phyloP scores from a whole-genome alignment of 2,797 vertebrate species.

The Toxotes lorentzi region DNA sequence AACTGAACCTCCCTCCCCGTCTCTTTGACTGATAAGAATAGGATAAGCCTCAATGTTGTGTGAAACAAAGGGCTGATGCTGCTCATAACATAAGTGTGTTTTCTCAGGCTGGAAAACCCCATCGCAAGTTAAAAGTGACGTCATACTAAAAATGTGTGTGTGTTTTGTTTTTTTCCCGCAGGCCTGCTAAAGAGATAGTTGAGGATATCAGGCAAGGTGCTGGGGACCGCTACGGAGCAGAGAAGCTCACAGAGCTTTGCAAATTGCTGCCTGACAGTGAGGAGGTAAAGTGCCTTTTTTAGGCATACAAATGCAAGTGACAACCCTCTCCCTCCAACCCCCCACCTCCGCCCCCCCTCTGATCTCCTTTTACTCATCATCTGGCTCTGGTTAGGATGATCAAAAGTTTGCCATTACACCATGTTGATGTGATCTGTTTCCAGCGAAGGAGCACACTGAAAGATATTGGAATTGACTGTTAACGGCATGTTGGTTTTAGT shows the following conservation, averaged over 20 bases:
- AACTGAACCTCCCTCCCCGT: constrained; percentile 15
- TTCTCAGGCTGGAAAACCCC: constrained; percentile 10
- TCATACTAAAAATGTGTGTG: constrained; percentile 47
- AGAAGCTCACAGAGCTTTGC: constrained; percentile 86
- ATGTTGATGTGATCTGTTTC: constrained; percentile 71
- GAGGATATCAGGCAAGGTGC: constrained; percentile 85
- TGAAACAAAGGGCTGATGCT: constrained; percentile 49
- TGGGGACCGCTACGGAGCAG: constrained; percentile 84
- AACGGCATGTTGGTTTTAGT: constrained; percentile 38
- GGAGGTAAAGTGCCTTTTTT: constrained; percentile 82
- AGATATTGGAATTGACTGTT: constrained; percentile 61
- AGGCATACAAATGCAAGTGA: constrained; percentile 47
- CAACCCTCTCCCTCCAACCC: constrained; percentile 14
- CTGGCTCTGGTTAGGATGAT: constrained; percentile 78
- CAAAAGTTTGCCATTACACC: constrained; percentile 77
- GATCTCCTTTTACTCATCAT: constrained; percentile 54
- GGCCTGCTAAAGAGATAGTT: constrained; percentile 85
- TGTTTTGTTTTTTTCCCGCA: constrained; percentile 60
- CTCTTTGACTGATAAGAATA: constrained; percentile 68
- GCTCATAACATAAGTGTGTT: constrained; percentile 1
- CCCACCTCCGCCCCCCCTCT: too few species aligned
- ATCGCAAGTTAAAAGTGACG: constrained; percentile 40
- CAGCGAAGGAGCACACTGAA: constrained; percentile 33
- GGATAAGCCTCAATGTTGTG: constrained; percentile 52
- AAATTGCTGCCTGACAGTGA: constrained; percentile 88